A percentile compares a stretch with the other conserved stretches of the same genome.
These are phyloP conservation scores for Phrynocephalus versicolor DNA, from an alignment of 2,113 vertebrate genomes.

Conservation along the genomic window DNA sequence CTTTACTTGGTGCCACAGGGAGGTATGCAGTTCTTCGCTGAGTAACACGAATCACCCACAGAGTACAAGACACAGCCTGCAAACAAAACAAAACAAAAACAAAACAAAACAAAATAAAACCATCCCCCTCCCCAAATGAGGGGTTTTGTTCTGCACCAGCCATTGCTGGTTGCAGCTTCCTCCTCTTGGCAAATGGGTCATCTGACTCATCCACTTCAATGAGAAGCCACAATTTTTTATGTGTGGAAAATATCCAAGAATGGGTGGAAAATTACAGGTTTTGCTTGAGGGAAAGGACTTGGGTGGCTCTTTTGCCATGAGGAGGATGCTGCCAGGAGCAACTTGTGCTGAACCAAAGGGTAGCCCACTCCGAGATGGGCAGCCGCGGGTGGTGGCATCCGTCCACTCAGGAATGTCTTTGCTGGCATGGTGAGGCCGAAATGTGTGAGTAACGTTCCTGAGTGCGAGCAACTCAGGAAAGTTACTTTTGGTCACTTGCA, in stretches of 20 bases:
- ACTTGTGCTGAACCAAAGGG: neutral
- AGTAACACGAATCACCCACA: neutral
- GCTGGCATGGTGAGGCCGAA: neutral
- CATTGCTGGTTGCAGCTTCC: neutral
- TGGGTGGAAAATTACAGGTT: neutral
- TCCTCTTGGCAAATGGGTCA: neutral
- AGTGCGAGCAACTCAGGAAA: too few species aligned
- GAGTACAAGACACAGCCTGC: neutral
- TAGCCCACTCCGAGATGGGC: neutral
- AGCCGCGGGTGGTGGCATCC: neutral
- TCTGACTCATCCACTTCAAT: neutral
- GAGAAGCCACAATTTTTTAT: neutral
- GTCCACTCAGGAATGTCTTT: neutral
- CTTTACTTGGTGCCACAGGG: neutral
- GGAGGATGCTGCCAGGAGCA: neutral
- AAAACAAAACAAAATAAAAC: too few species aligned
- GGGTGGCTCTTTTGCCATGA: neutral
- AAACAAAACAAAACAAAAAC: too few species aligned
- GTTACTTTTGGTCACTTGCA: too few species aligned
- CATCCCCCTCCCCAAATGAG: neutral
- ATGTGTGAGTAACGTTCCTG: too few species aligned
- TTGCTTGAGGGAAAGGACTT: neutral
- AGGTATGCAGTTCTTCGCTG: neutral
- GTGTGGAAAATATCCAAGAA: neutral
- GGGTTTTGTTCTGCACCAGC: neutral